Evolutionary conservation across 2,797 vertebrate genomes (phyloP).

Genomic region (Takifugu ocellatus): DNA sequence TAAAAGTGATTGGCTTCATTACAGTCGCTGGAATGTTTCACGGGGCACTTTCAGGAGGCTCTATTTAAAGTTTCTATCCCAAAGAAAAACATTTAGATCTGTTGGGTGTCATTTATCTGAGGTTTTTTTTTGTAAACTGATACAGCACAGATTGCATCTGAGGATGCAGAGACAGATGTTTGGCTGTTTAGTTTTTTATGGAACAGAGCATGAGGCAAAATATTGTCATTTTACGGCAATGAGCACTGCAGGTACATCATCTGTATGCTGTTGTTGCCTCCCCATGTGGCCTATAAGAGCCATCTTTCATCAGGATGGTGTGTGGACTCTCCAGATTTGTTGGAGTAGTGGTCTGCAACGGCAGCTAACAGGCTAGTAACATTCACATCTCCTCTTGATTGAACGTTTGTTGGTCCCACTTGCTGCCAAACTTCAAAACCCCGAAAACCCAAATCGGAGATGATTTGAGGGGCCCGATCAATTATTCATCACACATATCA

Average conservation of each 20-base stretch:
- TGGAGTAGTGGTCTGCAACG: not conserved
- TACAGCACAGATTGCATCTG: conserved; percentile 20
- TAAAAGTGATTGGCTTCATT: conserved; percentile 76
- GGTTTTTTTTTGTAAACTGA: conserved; percentile 28
- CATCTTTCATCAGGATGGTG: not conserved
- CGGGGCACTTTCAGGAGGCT: conserved; percentile 49
- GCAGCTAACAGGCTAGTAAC: not conserved
- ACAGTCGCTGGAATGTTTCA: conserved; percentile 57
- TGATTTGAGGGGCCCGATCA: too few species aligned
- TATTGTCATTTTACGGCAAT: too few species aligned
- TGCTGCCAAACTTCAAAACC: not conserved
- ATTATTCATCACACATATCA: too few species aligned
- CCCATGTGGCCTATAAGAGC: too few species aligned
- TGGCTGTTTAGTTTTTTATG: conserved; percentile 1
- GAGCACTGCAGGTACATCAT: too few species aligned
- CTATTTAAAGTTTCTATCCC: conserved; percentile 60
- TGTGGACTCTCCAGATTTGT: not conserved
- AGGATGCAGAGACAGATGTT: conserved; percentile 31
- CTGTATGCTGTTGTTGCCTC: too few species aligned
- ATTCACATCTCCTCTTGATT: not conserved
- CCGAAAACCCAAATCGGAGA: too few species aligned
- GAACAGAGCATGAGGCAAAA: too few species aligned
- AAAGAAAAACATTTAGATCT: conserved; percentile 36
- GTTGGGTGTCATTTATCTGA: conserved; percentile 34
- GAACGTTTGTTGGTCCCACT: not conserved